Percentiles rank a stretch among this genome's conserved stretches.
Conservation (phyloP, 30 jellyfish, hydroid and myxozoan species). For the Sanderia malayensis region DNA sequence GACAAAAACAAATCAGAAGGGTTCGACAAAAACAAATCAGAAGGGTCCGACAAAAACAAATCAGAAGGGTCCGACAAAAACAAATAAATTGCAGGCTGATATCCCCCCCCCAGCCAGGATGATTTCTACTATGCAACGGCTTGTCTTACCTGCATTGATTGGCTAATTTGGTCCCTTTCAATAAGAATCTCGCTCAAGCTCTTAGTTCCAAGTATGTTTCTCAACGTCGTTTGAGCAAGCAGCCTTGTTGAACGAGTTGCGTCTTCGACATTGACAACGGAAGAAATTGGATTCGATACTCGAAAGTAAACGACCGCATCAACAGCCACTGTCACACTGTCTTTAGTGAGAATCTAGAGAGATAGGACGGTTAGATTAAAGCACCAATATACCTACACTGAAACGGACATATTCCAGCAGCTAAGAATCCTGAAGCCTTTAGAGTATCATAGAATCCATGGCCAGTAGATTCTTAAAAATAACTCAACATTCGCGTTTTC, state of each 20-base stretch:
- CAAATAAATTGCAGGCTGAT: background rate
- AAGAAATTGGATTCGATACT: slow-evolving; percentile 71
- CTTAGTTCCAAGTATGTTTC: slow-evolving; percentile 87
- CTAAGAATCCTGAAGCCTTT: background rate
- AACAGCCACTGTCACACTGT: slow-evolving; percentile 92
- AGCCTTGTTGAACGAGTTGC: slow-evolving; percentile 88
- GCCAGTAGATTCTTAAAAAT: background rate
- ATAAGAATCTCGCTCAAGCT: slow-evolving; percentile 76
- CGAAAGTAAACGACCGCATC: slow-evolving; percentile 92
- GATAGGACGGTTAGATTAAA: background rate
- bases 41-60: background rate
- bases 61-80: no score
- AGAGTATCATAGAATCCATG: background rate
- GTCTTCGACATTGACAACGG: slow-evolving; percentile 89
- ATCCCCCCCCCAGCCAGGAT: background rate
- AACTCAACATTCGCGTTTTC: no score
- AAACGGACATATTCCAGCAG: background rate
- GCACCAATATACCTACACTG: background rate
- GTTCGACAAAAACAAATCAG: background rate
- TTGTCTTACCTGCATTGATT: slow-evolving; percentile 78
- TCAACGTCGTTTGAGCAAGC: slow-evolving; percentile 81
- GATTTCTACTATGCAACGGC: background rate
- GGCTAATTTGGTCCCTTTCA: slow-evolving; percentile 84
- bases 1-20: background rate
- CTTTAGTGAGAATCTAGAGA: slow-evolving; percentile 69